Evolutionary conservation across 2,888 invertebrate genomes (phyloP).

Genomic region (Dicranocentrus wangi): DNA sequence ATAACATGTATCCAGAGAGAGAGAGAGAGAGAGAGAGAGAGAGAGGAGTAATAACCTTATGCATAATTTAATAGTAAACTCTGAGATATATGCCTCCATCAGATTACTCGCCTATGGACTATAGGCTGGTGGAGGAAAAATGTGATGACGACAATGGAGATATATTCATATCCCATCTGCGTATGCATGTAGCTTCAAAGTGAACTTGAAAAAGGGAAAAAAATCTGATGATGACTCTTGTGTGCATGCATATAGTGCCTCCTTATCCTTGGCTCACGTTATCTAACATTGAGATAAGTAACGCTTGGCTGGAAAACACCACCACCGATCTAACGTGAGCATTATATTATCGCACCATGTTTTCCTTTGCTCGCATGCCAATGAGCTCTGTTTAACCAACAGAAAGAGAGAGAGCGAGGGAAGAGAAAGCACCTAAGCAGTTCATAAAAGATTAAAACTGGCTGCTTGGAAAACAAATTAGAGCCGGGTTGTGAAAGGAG

Average conservation of each 20-base stretch:
- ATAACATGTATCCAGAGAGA: too few relatives aligned
- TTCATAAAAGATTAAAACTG: too few relatives aligned
- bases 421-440: too few relatives aligned
- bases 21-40: neutral
- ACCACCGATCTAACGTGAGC: too few relatives aligned
- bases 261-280: neutral
- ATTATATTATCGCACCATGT: too few relatives aligned
- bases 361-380: too few relatives aligned
- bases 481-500: neutral
- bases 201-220: constrained; percentile 8
- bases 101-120: neutral
- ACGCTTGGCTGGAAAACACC: neutral
- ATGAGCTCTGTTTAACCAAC: too few relatives aligned
- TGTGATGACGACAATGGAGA: constrained; percentile 39
- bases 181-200: neutral
- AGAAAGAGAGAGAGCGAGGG: too few relatives aligned
- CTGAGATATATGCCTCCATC: neutral
- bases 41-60: constrained; percentile 4
- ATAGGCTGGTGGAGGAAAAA: neutral
- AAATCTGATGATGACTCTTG: neutral
- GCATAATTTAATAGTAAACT: constrained; percentile 27
- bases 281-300: neutral
- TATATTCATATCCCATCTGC: neutral
- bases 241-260: too few relatives aligned
- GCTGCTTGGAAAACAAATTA: neutral